Conservation (phyloP, 2,797 vertebrate genomes). For the Enteromius mattozi region DNA sequence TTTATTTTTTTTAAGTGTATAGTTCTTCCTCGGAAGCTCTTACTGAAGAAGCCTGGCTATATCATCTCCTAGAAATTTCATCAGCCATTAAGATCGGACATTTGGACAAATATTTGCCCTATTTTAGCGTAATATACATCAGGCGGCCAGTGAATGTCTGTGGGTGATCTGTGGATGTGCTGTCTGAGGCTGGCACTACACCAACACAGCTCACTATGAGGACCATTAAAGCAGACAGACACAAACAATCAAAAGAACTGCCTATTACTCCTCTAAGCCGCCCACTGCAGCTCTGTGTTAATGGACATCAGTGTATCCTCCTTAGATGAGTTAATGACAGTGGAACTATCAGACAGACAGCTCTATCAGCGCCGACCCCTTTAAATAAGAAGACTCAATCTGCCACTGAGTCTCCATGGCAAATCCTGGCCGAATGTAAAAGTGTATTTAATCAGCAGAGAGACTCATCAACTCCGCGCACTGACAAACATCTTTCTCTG, state of each 20-base stretch:
- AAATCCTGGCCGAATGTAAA: constrained; percentile 54
- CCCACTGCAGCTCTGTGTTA: constrained; percentile 41
- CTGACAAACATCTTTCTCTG: constrained; percentile 60
- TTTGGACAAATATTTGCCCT: neutral
- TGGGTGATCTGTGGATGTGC: neutral
- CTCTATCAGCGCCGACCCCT: constrained; percentile 54
- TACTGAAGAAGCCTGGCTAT: neutral
- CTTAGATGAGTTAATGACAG: constrained; percentile 55
- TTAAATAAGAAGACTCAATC: constrained; percentile 62
- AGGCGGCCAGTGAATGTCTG: neutral
- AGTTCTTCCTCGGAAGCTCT: neutral
- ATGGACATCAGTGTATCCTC: constrained; percentile 57
- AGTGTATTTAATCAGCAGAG: constrained; percentile 59
- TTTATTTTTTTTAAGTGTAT: neutral
- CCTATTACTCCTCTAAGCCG: constrained; percentile 22
- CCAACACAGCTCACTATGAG: constrained; percentile 16
- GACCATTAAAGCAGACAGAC: constrained; percentile 18
- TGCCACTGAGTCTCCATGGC: constrained; percentile 55
- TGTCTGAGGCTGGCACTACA: constrained; percentile 4
- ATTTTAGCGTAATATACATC: neutral
- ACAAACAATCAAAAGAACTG: constrained; percentile 22
- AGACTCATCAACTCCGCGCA: constrained; percentile 52
- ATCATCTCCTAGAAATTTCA: neutral
- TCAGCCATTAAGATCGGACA: constrained; percentile 7
- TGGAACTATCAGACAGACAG: constrained; percentile 56